Conservation (phyloP, 1,140 invertebrate species). For the Paracyclopina nana region DNA sequence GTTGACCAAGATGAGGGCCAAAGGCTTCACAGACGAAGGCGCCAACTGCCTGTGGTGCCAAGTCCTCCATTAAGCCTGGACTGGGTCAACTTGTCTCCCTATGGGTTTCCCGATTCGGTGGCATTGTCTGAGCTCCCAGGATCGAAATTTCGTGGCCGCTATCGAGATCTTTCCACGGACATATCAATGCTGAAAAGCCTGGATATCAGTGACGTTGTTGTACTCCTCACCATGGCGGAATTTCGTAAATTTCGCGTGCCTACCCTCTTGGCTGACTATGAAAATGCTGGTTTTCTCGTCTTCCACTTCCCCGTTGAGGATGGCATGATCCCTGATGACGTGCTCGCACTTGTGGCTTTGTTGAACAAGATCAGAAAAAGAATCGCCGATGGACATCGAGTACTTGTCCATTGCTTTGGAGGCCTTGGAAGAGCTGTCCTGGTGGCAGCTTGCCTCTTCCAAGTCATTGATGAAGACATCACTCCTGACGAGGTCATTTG, state of each 20-base stretch:
- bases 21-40: too few species aligned
- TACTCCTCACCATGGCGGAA: background rate
- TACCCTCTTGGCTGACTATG: background rate
- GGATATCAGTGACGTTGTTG: background rate
- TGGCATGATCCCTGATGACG: background rate
- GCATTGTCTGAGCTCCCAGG: too few species aligned
- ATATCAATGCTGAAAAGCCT: background rate
- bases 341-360: too few species aligned
- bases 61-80: too few species aligned
- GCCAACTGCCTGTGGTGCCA: too few species aligned
- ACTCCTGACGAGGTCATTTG: background rate
- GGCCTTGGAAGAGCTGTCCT: conserved; percentile 3
- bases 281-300: background rate
- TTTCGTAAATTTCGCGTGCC: background rate
- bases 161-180: too few species aligned
- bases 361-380: too few species aligned
- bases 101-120: too few species aligned
- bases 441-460: conserved; percentile 6
- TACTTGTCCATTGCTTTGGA: conserved; percentile 12
- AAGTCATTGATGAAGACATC: background rate
- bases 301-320: background rate
- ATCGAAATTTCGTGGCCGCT: too few species aligned
- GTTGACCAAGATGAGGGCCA: too few species aligned
- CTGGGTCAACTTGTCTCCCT: too few species aligned
- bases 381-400: too few species aligned